phyloP scores from a whole-genome alignment of 2,888 invertebrate species.

The Parthenolecanium corni region DNA sequence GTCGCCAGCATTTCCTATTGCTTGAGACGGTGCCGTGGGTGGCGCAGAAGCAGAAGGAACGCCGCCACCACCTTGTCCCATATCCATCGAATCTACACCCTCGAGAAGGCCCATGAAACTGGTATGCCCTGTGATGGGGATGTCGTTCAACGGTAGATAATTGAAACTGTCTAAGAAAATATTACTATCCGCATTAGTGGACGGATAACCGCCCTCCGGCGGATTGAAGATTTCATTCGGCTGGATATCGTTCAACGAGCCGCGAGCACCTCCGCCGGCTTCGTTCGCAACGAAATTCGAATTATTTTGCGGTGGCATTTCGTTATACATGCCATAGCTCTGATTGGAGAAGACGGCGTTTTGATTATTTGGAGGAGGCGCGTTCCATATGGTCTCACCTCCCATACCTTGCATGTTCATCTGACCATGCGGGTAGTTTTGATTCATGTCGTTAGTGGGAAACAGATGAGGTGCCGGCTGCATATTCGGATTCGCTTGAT shows the following conservation, averaged over 20 bases:
- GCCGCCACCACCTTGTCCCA: neutral
- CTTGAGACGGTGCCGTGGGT: constrained; percentile 1
- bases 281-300: constrained; percentile 2
- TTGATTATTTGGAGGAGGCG: neutral
- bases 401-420: constrained; percentile 5
- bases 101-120: constrained; percentile 25
- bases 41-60: neutral
- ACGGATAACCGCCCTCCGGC: neutral
- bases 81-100: constrained; percentile 13
- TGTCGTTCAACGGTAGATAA: constrained; percentile 7
- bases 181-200: neutral
- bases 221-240: constrained; percentile 12
- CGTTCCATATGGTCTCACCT: constrained; percentile 14
- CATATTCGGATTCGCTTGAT: too few relatives aligned
- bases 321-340: constrained; percentile 8
- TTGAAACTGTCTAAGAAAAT: neutral
- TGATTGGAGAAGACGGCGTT: constrained; percentile 9
- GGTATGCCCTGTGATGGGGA: constrained; percentile 18
- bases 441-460: neutral
- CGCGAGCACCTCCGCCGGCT: constrained; percentile 6
- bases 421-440: neutral
- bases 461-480: too few relatives aligned
- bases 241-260: neutral
- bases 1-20: neutral
- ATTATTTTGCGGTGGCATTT: neutral